These are phyloP conservation scores for Agonopterix subpropinquella DNA, from an alignment of 2,888 invertebrate species.

Conservation along the genomic window DNA sequence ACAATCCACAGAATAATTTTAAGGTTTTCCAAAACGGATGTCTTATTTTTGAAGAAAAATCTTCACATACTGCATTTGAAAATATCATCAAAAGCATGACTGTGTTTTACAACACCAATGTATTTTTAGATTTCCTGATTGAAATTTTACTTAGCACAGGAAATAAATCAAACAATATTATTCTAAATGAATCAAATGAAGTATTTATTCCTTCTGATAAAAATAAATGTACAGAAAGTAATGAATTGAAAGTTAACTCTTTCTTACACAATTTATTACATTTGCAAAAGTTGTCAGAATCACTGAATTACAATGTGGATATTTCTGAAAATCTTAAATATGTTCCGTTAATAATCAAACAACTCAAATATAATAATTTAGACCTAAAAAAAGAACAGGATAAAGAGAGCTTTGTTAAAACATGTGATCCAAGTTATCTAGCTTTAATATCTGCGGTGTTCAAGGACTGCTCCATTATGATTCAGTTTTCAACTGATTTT, in stretches of 20 bases:
- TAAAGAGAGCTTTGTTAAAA: constrained; percentile 27
- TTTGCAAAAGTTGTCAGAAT: constrained; percentile 46
- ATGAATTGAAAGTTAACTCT: constrained; percentile 18
- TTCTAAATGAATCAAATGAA: constrained; percentile 13
- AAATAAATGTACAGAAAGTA: constrained; percentile 24
- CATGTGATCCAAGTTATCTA: constrained; percentile 25
- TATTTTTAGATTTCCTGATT: constrained; percentile 48
- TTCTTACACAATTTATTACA: constrained; percentile 40
- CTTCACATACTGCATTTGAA: constrained; percentile 21
- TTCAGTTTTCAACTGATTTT: constrained; percentile 57
- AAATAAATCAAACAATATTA: constrained; percentile 7
- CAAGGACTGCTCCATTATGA: constrained; percentile 83
- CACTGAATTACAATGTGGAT: constrained; percentile 12
- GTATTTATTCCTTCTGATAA: constrained; percentile 1
- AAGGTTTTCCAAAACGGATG: constrained; percentile 71
- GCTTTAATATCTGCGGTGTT: constrained; percentile 78
- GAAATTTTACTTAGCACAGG: constrained; percentile 34
- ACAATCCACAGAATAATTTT: constrained; percentile 79
- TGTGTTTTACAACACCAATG: constrained; percentile 27
- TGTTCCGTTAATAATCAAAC: constrained; percentile 34
- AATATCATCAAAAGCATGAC: constrained; percentile 24
- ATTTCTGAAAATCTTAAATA: constrained; percentile 26
- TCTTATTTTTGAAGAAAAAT: constrained; percentile 41
- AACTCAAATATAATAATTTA: constrained; percentile 25
- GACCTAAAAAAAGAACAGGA: constrained; percentile 25